Evolutionary conservation across 2,797 vertebrate species (phyloP).

Genomic region (Apogon talboti): DNA sequence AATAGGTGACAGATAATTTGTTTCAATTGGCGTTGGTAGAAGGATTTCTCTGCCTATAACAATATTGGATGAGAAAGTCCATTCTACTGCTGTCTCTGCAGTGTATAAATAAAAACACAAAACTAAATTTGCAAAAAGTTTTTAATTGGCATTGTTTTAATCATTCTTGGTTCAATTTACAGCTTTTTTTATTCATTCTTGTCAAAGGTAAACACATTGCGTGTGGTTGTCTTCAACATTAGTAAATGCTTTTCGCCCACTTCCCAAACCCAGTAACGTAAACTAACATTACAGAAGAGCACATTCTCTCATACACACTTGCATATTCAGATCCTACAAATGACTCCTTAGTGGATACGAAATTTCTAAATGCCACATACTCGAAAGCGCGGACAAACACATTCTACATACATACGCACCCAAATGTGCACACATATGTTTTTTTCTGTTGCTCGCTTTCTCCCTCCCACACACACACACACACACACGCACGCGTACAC

Average conservation of each 20-base stretch:
- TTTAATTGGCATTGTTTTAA: constrained; percentile 83
- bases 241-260: constrained; percentile 74
- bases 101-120: constrained; percentile 29
- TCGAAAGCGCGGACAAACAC: constrained; percentile 79
- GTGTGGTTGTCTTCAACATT: constrained; percentile 70
- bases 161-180: constrained; percentile 82
- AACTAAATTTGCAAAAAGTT: constrained; percentile 74
- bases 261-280: constrained; percentile 53
- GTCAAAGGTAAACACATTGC: constrained; percentile 78
- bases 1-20: no score
- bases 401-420: constrained; percentile 70
- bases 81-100: no score
- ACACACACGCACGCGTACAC: constrained; percentile 1
- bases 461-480: not conserved
- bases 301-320: constrained; percentile 73
- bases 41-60: no score
- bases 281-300: constrained; percentile 76
- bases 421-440: constrained; percentile 54
- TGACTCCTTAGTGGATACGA: constrained; percentile 78
- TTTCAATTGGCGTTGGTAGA: no score
- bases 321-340: constrained; percentile 87
- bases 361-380: constrained; percentile 83
- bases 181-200: constrained; percentile 63
- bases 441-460: constrained; percentile 11
- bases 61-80: no score